A percentile compares a stretch with the other conserved stretches of the same genome.
phyloP scores from a whole-genome alignment of 92 coral and sea anemone species.

The Zoanthus gigantus region DNA sequence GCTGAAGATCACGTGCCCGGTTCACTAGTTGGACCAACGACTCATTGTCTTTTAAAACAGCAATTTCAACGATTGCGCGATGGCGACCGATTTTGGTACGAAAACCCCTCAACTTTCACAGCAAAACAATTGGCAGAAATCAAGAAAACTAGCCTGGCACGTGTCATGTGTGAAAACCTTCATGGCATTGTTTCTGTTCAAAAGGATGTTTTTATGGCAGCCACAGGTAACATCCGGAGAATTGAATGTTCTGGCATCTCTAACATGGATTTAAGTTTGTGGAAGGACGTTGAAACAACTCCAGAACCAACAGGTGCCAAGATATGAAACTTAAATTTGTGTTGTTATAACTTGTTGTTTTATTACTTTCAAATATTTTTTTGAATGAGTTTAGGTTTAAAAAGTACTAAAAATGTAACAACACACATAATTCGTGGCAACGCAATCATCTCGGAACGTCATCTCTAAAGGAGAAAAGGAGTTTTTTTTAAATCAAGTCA shows the following conservation, averaged over 20 bases:
- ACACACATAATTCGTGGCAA: too few relatives aligned
- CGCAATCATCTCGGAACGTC: too few relatives aligned
- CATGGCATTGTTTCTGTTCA: constrained; percentile 87
- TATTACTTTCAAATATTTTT: background rate
- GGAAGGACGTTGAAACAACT: constrained; percentile 71
- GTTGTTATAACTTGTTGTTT: background rate
- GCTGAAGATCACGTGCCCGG: constrained; percentile 93
- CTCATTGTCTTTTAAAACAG: constrained; percentile 82
- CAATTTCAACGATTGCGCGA: constrained; percentile 92
- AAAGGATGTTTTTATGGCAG: constrained; percentile 84
- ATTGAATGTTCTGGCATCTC: constrained; percentile 81
- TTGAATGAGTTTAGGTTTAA: too few relatives aligned
- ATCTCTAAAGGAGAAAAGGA: too few relatives aligned
- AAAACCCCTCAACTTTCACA: constrained; percentile 77
- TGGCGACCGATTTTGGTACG: constrained; percentile 99
- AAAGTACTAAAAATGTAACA: too few relatives aligned
- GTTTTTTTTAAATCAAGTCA: too few relatives aligned
- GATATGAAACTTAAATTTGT: background rate
- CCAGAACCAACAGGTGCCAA: constrained; percentile 46
- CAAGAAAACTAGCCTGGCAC: constrained; percentile 81
- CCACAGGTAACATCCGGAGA: constrained; percentile 75
- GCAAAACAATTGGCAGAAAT: constrained; percentile 82
- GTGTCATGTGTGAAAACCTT: constrained; percentile 92
- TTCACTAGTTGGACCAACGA: constrained; percentile 93
- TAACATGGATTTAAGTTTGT: constrained; percentile 69